Base-by-base conservation (phyloP, 2,888 invertebrate species). In the Sarcophaga rosellei region DNA sequence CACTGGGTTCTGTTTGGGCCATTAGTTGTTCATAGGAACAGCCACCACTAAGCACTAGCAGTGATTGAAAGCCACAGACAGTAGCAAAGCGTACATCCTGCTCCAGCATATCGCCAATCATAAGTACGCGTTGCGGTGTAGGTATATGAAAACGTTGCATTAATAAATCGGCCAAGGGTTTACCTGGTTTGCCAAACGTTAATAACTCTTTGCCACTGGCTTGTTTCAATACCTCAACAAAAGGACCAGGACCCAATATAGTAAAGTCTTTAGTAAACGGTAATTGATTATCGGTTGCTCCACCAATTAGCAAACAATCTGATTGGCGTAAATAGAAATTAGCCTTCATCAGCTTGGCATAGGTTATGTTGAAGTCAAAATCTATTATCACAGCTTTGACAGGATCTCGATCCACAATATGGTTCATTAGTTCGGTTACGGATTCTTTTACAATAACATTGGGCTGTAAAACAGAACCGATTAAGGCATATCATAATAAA, bases 71-170 rank as follows among this genome's bases (percentile, higher is more conserved):
- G 0, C 96, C 96, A 86, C 95, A 95, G 11, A 94, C 93, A 75
- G 94, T 95, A 0, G 97, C 98, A 88, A 98, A 95, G 0, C 94
- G 94, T 65, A 98, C 95, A 92, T 98, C 98, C 90, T 97, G 97
- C 84, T 96, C 95, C 62, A 96, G 94, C 96, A 96, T 95, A 92
- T 98, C 98, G 53, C 98, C 98, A 90, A 98, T 95, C 95, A 98
- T 97, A 10, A 98, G 92, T 0, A 96, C 95, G 85, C 96, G 94
- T 45, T 94, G 93, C 0, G 96, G 95, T 82, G 96, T 94, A 0
- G 91, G 92, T 23, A 97, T 89, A 1, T 90, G 84, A 66, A 89
- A 93, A n/a, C 87, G 88, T 65, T 90, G 84, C 3, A 89, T 73
- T 4, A 93, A 57, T 83, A 91, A 82, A 0, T 93, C 88, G 23